Evolutionary conservation across 2,888 invertebrate genomes (phyloP), one percentile per base, ranked within the genome.

Genomic region (Agrochola lota): DNA sequence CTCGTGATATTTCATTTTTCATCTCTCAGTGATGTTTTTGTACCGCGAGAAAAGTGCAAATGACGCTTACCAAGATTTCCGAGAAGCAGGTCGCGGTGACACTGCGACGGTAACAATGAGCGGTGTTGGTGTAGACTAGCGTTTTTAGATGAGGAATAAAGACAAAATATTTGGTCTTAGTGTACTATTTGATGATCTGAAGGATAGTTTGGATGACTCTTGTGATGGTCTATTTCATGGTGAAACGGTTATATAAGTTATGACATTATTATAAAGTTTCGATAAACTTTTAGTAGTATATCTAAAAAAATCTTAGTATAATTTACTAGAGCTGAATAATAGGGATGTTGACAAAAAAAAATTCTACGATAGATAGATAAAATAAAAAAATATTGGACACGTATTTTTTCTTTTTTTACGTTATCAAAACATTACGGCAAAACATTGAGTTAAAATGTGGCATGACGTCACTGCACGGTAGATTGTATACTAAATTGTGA

Each of bases 1-100:
- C 85, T 90, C 88, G 86, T 94, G 94, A 95, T 93, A 95, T 94
- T 95, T 95, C 94, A 96, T 96, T 95, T 95, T 95, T 96, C 95
- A 95, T 95, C 92, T 90, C 88, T 85, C 80, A 43, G 87, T 89
- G 90, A 91, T 94, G 93, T 94, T 94, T 95, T 95, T 94, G 92
- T 91, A 91, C 90, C 89, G 91, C 85, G 81, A 90, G 93, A 93
- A 94, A 95, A 95, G 95, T 95, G 95, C 95, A 94, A 95, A 95
- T 95, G 96, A 95, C 95, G 94, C 91, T 91, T 91, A 91, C 89
- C 83, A 92, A 94, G 94, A 95, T 94, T 94, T 94, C 93, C 85
- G 82, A 88, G 91, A 89, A 90, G 75, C 88, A 90, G 92, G 92
- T 91, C 92, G 94, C 87, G 85, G 88, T 88, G 92, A 91, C 91